Evolutionary conservation across 2,888 invertebrate genomes (phyloP), one percentile per base, ranked within the genome.

Genomic region (Agapetus fuscipes): DNA sequence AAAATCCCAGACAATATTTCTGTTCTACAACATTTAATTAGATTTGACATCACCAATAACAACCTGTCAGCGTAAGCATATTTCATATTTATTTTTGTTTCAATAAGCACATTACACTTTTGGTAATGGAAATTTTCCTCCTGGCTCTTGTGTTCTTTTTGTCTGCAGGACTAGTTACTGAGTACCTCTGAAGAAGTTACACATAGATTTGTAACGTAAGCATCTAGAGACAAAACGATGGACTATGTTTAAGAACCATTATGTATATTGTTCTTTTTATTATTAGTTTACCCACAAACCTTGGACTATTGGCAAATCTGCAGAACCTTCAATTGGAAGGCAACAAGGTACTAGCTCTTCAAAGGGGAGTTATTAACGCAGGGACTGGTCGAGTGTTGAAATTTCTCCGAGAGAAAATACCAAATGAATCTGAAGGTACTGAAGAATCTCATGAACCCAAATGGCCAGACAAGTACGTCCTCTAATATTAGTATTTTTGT

Each of bases 41-140:
- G 89, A 49, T 72, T 94, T 32, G 91, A 94, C 65, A 61, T 93
- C 39, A 82, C 85, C 7, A 88, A 88, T 60, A 93, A 93, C 57
- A 76, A 75, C 51, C 66, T 82, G 26, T 61, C 56, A 38, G 56
- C 51, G 63, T 64, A 52, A 56, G 52, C 15, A n/a, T n/a, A n/a
- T n/a, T 34, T 30, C 45, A 25, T 41, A 42, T 7, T 24, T 9
- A 24, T 24, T 7, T 24, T 9, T 24, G 10, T 9, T 9, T 9
- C 7, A 24, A 24, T 9, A 24, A 24, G 10, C 10, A 24, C 7
- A 9, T 24, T 17, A n/a, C n/a, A n/a, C n/a, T n/a, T n/a, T n/a
- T n/a, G n/a, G n/a, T 86, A n/a, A n/a, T n/a, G n/a, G n/a, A n/a
- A n/a, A n/a, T n/a, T n/a, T n/a, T n/a, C n/a, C n/a, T n/a, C n/a